These are phyloP conservation scores for Pristionchus japonicus DNA, from an alignment of 2,888 invertebrate genomes.

Conservation along the genomic window DNA sequence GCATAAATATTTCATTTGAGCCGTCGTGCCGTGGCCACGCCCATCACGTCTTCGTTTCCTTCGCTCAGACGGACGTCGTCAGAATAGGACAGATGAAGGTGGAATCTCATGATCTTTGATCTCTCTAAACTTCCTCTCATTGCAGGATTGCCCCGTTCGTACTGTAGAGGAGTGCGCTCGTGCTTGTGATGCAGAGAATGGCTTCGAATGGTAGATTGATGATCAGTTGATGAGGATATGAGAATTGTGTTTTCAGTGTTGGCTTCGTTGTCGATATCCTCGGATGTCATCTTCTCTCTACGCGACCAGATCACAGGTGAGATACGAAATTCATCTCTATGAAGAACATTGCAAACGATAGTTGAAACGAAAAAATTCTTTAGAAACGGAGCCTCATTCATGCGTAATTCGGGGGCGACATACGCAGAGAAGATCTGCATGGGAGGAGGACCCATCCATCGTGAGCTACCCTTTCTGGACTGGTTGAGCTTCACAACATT, in stretches of 20 bases:
- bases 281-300: slow-evolving; percentile 19
- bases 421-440: slow-evolving; percentile 42
- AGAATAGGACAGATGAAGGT: slow-evolving; percentile 38
- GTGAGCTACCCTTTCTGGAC: not conserved
- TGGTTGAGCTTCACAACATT: not conserved
- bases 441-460: not conserved
- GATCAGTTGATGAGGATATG: not conserved
- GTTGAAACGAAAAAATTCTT: not conserved
- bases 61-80: slow-evolving; percentile 42
- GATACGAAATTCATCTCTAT: not conserved
- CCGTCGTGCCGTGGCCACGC: slow-evolving; percentile 25
- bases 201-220: slow-evolving; percentile 14
- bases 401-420: not conserved
- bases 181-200: not conserved
- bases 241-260: not conserved
- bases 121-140: not conserved
- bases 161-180: slow-evolving; percentile 20
- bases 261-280: slow-evolving; percentile 34
- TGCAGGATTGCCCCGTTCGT: slow-evolving; percentile 29
- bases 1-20: not conserved
- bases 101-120: not conserved
- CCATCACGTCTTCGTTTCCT: slow-evolving; percentile 45
- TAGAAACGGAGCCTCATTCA: slow-evolving; percentile 27
- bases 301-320: slow-evolving; percentile 42
- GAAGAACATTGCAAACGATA: not conserved